These are phyloP conservation scores for Drosophila obscura DNA, from an alignment of 1,140 invertebrate genomes.

Conservation along the genomic window DNA sequence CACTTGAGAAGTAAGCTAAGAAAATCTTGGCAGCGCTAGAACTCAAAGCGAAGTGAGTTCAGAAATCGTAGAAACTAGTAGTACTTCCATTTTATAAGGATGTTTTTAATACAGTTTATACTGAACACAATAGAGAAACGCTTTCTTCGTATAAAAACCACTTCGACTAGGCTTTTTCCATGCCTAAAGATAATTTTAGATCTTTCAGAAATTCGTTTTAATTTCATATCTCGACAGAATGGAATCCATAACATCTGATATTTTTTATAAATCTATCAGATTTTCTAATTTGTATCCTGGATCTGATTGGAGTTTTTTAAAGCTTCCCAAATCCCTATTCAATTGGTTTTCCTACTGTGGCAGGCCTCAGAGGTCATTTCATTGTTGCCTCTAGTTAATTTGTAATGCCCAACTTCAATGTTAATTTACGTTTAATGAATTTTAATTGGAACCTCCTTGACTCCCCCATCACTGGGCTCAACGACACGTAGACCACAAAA, in stretches of 20 bases:
- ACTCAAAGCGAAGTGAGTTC: not conserved
- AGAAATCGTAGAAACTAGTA: too few relatives aligned
- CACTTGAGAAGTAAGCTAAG: conserved; percentile 14
- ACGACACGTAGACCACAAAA: conserved; percentile 65
- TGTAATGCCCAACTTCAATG: conserved; percentile 68
- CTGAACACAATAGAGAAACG: too few relatives aligned
- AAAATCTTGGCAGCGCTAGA: not conserved
- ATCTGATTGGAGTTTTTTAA: conserved; percentile 6
- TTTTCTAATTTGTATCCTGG: not conserved
- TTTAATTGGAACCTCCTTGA: conserved; percentile 65
- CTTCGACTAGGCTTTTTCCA: too few relatives aligned
- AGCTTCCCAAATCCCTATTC: conserved; percentile 29
- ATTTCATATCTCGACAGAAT: too few relatives aligned
- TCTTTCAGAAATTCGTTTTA: too few relatives aligned
- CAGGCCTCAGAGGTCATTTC: conserved; percentile 27
- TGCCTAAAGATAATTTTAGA: too few relatives aligned
- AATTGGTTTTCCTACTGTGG: conserved; percentile 39
- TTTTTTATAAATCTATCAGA: too few relatives aligned
- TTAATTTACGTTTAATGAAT: conserved; percentile 82
- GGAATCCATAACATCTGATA: too few relatives aligned
- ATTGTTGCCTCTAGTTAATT: conserved; percentile 53
- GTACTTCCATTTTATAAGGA: too few relatives aligned
- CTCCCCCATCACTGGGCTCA: not conserved
- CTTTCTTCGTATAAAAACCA: too few relatives aligned
- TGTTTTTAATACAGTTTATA: too few relatives aligned